Percentiles rank a stretch among this genome's conserved stretches.
Conservation (phyloP, 2,888 invertebrate genomes). For the Lamellibrachia satsuma region DNA sequence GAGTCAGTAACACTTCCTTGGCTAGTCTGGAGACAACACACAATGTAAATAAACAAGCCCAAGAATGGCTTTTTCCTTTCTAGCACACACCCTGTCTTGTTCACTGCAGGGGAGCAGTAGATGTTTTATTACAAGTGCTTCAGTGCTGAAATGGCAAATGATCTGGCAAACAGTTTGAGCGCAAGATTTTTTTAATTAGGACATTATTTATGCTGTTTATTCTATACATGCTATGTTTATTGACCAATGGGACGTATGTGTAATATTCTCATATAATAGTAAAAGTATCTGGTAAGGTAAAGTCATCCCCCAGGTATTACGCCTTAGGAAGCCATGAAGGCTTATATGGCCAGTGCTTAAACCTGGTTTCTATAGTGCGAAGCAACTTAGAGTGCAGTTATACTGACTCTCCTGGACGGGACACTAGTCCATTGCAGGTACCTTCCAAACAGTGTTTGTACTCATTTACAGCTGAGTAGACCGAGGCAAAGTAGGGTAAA, state of each 20-base stretch:
- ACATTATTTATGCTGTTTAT: not conserved
- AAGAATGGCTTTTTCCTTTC: not conserved
- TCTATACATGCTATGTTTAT: not conserved
- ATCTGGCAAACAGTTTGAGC: not conserved
- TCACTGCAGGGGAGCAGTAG: not conserved
- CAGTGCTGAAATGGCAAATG: not conserved
- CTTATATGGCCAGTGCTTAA: too few species aligned
- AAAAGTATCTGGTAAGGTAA: not conserved
- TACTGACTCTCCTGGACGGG: too few species aligned
- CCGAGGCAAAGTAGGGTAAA: too few species aligned
- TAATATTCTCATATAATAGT: not conserved
- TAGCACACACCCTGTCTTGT: not conserved
- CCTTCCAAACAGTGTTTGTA: too few species aligned
- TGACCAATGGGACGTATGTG: not conserved
- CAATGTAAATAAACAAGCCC: not conserved
- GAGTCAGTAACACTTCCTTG: not conserved
- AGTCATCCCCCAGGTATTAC: too few species aligned
- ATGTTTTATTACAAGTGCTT: not conserved
- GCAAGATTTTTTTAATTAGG: not conserved
- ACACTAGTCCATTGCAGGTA: too few species aligned
- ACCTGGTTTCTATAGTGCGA: too few species aligned
- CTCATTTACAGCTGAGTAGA: too few species aligned
- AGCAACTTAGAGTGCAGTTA: too few species aligned
- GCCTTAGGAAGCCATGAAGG: too few species aligned
- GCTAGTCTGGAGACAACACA: not conserved